Base-by-base conservation (phyloP, 2,888 invertebrate genomes). In the Orthonychiurus folsomi region DNA sequence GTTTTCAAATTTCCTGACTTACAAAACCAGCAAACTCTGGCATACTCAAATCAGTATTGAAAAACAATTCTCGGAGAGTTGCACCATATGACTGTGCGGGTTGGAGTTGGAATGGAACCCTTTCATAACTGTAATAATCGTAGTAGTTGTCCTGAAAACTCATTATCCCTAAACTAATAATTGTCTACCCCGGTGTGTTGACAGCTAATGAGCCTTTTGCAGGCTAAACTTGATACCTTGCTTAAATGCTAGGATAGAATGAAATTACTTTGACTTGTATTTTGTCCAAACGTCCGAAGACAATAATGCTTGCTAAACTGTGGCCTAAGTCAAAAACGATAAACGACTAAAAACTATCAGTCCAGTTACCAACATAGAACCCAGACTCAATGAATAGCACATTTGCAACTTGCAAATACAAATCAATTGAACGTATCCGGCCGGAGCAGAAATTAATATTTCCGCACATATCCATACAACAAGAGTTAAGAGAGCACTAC, bases 1-100 rank as follows among this genome's bases (percentile, higher is more conserved):
- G 37, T 48, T 3, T 26, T 20, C 12, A 60, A n/a, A n/a, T n/a
- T n/a, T 12, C 27, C 3, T 21, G 3, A 64, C 71, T 63, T 68
- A 73, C 73, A 68, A 71, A 70, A 50, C 71, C 71, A 37, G 62
- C 56, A 50, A 70, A 69, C 53, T 71, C 71, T 2, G 73, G 70
- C 59, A 70, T 65, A 65, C 68, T 69, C 53, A 68, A 66, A 18
- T 69, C 65, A 18, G 68, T 56, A 52, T 58, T 62, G 53, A 73
- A 71, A 59, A 71, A 73, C 50, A 71, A 65, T 65, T 73, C 73
- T 23, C 73, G 59, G 15, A 71, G 62, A 52, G 63, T 68, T 5
- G 71, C 71, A 47, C 48, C 48, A 50, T 24, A 59, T 18, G 5
- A 12, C n/a, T 52, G 52, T 12, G 48, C 12, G 3, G 52, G 59